Evolutionary conservation across 2,888 invertebrate species (phyloP), one percentile per base, ranked within the genome.

Genomic region (Macrostomum cliftonense): DNA sequence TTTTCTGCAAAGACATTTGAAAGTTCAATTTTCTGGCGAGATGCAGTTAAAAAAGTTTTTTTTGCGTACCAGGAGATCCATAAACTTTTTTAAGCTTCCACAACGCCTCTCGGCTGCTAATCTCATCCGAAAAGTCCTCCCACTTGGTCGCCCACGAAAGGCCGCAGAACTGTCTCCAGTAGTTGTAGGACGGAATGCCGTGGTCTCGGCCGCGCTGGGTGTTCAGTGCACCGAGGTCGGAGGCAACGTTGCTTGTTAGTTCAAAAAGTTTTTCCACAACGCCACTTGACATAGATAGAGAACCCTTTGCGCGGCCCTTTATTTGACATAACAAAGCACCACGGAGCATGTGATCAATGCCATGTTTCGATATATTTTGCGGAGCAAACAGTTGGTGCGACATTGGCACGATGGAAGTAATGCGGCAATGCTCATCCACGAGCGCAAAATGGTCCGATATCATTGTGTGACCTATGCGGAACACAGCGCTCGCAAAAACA

Each of bases 401-500:
- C 4, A 28, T 4, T 9, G 4, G 28, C 28, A 28, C 28, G 4
- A 28, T 9, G 5, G 4, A 9, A 4, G 4, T 9, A 4, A 28
- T 4, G 28, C 9, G 28, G 28, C 9, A 28, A 4, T 28, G 4
- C 9, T 28, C 9, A 28, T 28, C 28, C 28, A 28, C 4, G 5
- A 28, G 28, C 4, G 28, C 28, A 28, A 46, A 42, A 28, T 12
- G 39, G 38, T 51, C 49, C 40, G 54, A 55, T 11, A 61, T 51
- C 11, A 61, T 50, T 9, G 57, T 59, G 51, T 64, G 64, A 5
- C 63, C 63, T 39, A 59, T 58, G 49, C 65, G 50, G 52, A 61
- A 61, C n/a, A 62, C 63, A 17, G 64, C 63, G 9, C 59, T 54
- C 12, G 63, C 59, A 50, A 65, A 65, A 37, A 54, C 59, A 49